Base-by-base conservation (phyloP, 1,140 invertebrate genomes). In the Planococcus citri region DNA sequence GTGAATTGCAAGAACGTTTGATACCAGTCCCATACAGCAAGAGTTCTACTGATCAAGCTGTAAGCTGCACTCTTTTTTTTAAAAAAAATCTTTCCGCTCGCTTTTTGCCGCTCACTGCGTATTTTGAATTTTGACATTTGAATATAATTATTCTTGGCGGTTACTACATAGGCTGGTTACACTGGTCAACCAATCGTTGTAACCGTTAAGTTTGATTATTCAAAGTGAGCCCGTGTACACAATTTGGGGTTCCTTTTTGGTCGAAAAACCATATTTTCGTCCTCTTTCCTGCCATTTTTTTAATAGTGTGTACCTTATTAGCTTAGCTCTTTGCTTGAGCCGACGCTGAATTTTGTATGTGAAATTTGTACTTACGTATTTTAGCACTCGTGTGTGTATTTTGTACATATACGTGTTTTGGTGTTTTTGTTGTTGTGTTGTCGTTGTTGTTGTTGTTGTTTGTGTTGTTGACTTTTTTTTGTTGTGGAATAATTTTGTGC, bases 1-100 rank as follows among this genome's bases (percentile, higher is more conserved):
- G 93, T 87, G 92, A 95, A 87, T 94, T 95, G 86, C 93, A 96
- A 91, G 93, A 95, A 86, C 91, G 93, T 86, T 92, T 96, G 88
- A 95, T 96, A 85, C 93, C 93, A 83, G 92, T 95, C 83, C 93
- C 92, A 83, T 95, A 96, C 91, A 95, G 93, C 92, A 96, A 96
- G 91, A 95, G 91, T 85, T 93, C 92, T 83, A 95, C 93, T 87
- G 93, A 96, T 86, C 92, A 95, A 93, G 92, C 92, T 94, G 93
- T 96, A 95, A 95, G 93, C 88, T 79, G 80, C 80, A 82, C 80
- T 78, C 82, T 78, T 81, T 77, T 79, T 77, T 80, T 74, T 51
- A 37, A 64, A 21, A 38, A 33, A 41, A 14, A 68, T 38, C 51
- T 70, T 70, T 72, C 41, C 70, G 70, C 69, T 70, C 69, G 70